Conservation (phyloP, 64 coral and sea anemone species). For the Montipora sp. region DNA sequence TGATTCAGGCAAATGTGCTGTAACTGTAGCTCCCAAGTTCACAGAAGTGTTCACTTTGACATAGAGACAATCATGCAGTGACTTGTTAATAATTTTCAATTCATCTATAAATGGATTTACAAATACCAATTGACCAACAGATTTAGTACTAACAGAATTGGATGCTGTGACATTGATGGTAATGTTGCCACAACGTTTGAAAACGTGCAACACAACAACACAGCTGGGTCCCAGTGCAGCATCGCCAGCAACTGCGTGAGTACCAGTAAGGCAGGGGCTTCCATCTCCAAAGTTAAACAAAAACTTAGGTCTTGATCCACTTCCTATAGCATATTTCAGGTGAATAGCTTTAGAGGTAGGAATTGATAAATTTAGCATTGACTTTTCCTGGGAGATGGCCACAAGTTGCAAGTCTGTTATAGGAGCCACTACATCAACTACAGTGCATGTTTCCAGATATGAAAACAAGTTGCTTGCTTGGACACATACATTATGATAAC, state of each 20-base stretch:
- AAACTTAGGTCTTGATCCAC: constrained; percentile 74
- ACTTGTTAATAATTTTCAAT: constrained; percentile 10
- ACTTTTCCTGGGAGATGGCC: background rate
- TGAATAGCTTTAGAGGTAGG: background rate
- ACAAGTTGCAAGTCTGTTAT: constrained; percentile 65
- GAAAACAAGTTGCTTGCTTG: constrained; percentile 64
- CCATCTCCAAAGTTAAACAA: constrained; percentile 68
- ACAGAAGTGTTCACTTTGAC: constrained; percentile 7
- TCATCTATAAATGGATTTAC: background rate
- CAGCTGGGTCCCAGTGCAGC: constrained; percentile 8
- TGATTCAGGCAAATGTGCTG: too few relatives aligned
- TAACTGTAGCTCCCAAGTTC: background rate
- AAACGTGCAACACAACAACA: constrained; percentile 31
- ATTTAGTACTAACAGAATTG: constrained; percentile 58
- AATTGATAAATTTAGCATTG: background rate
- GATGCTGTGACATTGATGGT: constrained; percentile 55
- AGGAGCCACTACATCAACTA: constrained; percentile 49
- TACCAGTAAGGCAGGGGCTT: background rate
- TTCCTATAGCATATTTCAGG: background rate
- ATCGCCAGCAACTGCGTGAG: background rate
- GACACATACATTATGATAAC: constrained; percentile 55
- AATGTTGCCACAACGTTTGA: constrained; percentile 54
- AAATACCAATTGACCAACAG: background rate
- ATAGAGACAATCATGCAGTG: background rate
- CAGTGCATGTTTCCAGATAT: background rate